Base-by-base conservation (phyloP, 1,140 invertebrate species). In the Micrasema longulum region DNA sequence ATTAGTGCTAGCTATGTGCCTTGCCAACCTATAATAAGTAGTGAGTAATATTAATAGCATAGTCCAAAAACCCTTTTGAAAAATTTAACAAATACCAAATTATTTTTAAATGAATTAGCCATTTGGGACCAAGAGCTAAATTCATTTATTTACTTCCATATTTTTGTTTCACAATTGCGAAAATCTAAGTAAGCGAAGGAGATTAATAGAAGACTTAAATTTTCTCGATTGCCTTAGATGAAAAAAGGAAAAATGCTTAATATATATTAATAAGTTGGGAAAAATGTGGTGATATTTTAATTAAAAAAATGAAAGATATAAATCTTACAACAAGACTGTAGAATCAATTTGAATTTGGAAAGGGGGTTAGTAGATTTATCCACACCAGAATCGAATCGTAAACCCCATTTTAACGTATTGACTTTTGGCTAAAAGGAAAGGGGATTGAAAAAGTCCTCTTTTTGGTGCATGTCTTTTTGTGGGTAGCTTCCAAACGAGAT, bases 321-420 rank as follows among this genome's bases (percentile, higher is more conserved):
- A 73, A 76, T 76, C 71, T 76, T 67, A 73, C 57, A 73, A 31
- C 72, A 76, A 76, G 74, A 76, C 74, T 76, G 74, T 76, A 76
- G 74, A 76, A 72, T 76, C 71, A 76, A 73, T 38, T 20, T 60
- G 55, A 22, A 60, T 22, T 14, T n/a, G 35, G 20, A 41, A 41
- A 6, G 55, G 6, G 18, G 55, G 35, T 20, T 12, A 38, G 26
- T 22, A 12, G 35, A 60, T 18, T 11, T 36, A 35, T n/a, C 31
- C 26, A 31, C 26, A 31, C 26, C 7, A 7, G 26, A 31, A 31
- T 31, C 26, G 26, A n/a, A 38, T 38, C 36, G 31, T 14, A 53
- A 53, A 26, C 36, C 55, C 55, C 55, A 41, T 43, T 60, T 36
- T 36, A 18, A 60, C 12, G 55, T 60, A 60, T 60, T 20, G 47